A percentile compares a stretch with the other conserved stretches of the same genome.
These are phyloP conservation scores for Scolopax mira DNA, from an alignment of 2,113 vertebrate genomes.

Conservation along the genomic window DNA sequence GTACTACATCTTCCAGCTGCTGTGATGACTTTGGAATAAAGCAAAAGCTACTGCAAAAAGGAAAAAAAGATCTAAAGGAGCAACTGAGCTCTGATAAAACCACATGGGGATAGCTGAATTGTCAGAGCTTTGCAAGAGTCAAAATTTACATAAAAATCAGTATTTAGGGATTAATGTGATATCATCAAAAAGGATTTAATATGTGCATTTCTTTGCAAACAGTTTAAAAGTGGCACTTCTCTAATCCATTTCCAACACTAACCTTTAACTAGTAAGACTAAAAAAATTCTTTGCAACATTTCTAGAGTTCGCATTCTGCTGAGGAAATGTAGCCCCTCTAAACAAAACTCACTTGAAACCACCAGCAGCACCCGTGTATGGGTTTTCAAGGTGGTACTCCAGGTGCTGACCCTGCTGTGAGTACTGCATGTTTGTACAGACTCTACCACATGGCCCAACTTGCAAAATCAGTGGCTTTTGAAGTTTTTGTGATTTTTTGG, in stretches of 20 bases:
- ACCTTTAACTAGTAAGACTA: constrained; percentile 57
- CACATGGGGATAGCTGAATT: constrained; percentile 38
- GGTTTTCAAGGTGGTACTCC: neutral
- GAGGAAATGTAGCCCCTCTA: neutral
- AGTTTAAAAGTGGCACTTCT: constrained; percentile 38
- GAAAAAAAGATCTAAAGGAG: constrained; percentile 50
- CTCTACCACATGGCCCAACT: accelerated
- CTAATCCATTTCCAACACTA: constrained; percentile 54
- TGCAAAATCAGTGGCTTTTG: neutral
- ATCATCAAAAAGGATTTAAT: constrained; percentile 67
- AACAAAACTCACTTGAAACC: neutral
- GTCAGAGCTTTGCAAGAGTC: constrained; percentile 46
- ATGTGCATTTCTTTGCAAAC: constrained; percentile 56
- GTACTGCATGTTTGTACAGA: accelerated
- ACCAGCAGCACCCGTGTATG: neutral
- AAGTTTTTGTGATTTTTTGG: neutral
- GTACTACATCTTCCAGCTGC: constrained; percentile 36
- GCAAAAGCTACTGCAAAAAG: constrained; percentile 27
- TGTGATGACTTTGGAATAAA: constrained; percentile 45
- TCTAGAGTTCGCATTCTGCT: constrained; percentile 15
- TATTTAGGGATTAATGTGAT: constrained; percentile 60
- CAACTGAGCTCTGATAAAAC: constrained; percentile 48
- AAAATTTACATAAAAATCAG: constrained; percentile 69
- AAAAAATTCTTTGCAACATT: constrained; percentile 53
- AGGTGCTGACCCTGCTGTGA: accelerated